Evolutionary conservation across 2,888 invertebrate genomes (phyloP).

Genomic region (Gisinianus flammeolus): DNA sequence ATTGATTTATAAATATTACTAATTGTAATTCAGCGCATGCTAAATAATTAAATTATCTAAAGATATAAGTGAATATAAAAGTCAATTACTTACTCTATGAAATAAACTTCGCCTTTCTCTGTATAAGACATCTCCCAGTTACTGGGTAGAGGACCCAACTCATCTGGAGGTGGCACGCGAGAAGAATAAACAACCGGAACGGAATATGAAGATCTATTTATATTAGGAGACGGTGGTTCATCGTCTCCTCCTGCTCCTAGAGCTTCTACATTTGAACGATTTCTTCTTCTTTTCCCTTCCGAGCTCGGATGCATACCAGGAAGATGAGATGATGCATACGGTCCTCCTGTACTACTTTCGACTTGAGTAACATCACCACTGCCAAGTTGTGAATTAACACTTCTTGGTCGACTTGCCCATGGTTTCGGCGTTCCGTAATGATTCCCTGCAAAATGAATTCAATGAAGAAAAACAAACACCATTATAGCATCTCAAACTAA

Average conservation of each 20-base stretch:
- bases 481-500: background rate
- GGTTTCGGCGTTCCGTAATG: constrained; percentile 70
- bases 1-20: too few relatives aligned
- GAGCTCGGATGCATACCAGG: constrained; percentile 66
- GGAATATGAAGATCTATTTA: constrained; percentile 29
- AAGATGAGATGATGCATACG: constrained; percentile 46
- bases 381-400: constrained; percentile 37
- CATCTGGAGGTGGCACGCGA: constrained; percentile 60
- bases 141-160: constrained; percentile 86
- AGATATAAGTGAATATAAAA: background rate
- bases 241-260: constrained; percentile 61
- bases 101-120: constrained; percentile 95
- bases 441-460: constrained; percentile 63
- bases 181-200: constrained; percentile 43
- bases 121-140: constrained; percentile 99
- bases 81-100: constrained; percentile 83
- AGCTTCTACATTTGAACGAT: constrained; percentile 67
- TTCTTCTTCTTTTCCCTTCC: constrained; percentile 66
- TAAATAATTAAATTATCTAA: background rate
- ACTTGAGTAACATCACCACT: constrained; percentile 43
- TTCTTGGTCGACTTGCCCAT: constrained; percentile 56
- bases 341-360: constrained; percentile 53
- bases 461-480: background rate
- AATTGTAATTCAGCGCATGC: too few relatives aligned
- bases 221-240: constrained; percentile 40